Percentiles rank a stretch among this genome's conserved stretches.
These are phyloP conservation scores for Drymonia ruficornis DNA, from an alignment of 2,888 invertebrate genomes.

Conservation along the genomic window DNA sequence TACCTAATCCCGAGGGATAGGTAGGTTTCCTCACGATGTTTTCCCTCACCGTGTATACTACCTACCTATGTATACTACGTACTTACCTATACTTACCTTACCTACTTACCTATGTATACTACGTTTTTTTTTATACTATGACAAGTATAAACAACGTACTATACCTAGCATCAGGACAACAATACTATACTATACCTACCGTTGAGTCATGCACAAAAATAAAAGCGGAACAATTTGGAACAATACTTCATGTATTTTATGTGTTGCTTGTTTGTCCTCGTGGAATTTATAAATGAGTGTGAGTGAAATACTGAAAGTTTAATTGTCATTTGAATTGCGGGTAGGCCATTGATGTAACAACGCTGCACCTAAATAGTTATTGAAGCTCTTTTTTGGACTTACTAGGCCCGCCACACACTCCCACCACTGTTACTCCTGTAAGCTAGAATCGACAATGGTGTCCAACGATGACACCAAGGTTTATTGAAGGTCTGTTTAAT, in stretches of 20 bases:
- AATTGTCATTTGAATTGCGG: background rate
- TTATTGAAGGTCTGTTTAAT: background rate
- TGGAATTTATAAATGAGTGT: background rate
- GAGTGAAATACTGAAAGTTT: background rate
- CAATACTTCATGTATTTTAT: conserved; percentile 1
- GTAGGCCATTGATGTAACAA: background rate
- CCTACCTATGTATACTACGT: too few species aligned
- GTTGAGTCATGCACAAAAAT: background rate
- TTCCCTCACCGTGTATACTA: too few species aligned
- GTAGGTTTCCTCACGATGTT: too few species aligned
- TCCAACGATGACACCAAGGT: too few species aligned
- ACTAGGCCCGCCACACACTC: too few species aligned
- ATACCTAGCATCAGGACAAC: background rate
- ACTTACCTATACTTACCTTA: too few species aligned
- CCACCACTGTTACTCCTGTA: too few species aligned
- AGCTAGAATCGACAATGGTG: too few species aligned
- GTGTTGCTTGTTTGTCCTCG: background rate
- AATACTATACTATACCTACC: background rate
- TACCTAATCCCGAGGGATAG: too few species aligned
- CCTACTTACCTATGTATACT: too few species aligned
- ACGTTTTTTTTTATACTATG: too few species aligned
- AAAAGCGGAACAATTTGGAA: background rate
- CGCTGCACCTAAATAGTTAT: background rate
- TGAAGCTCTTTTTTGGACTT: background rate
- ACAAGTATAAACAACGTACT: too few species aligned